phyloP scores from a whole-genome alignment of 2,113 vertebrate genomes.

The Proterorhinus semilunaris region DNA sequence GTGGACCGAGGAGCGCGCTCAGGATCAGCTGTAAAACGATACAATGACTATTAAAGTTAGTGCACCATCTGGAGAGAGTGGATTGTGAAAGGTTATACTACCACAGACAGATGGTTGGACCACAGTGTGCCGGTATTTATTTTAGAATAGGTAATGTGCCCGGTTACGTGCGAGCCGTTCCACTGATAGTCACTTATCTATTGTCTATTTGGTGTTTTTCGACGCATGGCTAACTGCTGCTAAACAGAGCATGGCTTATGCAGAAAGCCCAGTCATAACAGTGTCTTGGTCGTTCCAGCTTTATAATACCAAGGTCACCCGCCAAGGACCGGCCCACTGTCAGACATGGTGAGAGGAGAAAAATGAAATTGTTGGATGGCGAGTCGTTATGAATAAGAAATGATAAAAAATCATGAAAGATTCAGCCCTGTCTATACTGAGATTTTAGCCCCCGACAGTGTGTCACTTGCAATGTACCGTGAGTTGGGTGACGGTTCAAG shows the following conservation, averaged over 20 bases:
- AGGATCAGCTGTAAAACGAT: constrained; percentile 10
- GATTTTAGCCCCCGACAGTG: constrained; percentile 69
- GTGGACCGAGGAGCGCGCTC: not conserved
- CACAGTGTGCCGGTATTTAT: constrained; percentile 24
- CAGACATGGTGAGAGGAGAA: constrained; percentile 2
- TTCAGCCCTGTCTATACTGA: constrained; percentile 68
- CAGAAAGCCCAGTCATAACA: constrained; percentile 18
- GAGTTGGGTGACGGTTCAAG: constrained; percentile 58
- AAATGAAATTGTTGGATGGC: constrained; percentile 41
- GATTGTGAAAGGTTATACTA: constrained; percentile 31
- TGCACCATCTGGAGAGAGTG: constrained; percentile 21
- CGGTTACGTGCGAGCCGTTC: constrained; percentile 24
- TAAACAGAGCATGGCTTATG: constrained; percentile 24
- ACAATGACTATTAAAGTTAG: constrained; percentile 19
- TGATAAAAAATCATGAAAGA: constrained; percentile 71
- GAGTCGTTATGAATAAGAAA: constrained; percentile 75
- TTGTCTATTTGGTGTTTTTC: constrained; percentile 21
- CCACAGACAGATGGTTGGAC: constrained; percentile 39
- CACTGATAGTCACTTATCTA: constrained; percentile 40
- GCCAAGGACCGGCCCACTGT: constrained; percentile 14
- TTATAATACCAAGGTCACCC: constrained; percentile 49
- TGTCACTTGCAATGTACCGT: constrained; percentile 71
- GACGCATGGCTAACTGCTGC: constrained; percentile 24
- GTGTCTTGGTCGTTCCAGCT: constrained; percentile 20
- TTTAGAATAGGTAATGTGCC: constrained; percentile 25